Evolutionary conservation across 2,888 invertebrate genomes (phyloP).

Genomic region (Orchestes rusci): DNA sequence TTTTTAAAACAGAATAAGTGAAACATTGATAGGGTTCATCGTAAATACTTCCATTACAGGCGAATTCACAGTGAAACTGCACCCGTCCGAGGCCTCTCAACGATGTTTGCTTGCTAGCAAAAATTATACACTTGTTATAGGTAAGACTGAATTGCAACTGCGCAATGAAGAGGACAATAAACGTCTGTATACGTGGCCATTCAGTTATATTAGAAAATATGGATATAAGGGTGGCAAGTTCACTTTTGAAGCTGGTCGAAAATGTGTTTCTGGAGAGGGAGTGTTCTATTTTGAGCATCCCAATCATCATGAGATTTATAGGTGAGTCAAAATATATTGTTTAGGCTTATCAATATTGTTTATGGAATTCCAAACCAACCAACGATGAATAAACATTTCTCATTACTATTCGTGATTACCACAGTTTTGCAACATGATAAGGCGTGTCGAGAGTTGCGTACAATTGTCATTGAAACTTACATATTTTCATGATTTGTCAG

Average conservation of each 20-base stretch:
- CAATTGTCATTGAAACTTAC: no score
- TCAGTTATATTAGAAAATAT: conserved; percentile 74
- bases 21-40: no score
- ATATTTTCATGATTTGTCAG: no score
- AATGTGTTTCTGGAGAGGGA: conserved; percentile 81
- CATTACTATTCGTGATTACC: no score
- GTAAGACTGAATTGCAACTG: conserved; percentile 68
- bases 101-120: conserved; percentile 63
- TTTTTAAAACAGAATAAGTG: no score
- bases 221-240: conserved; percentile 80
- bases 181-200: conserved; percentile 73
- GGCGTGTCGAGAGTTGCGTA: no score
- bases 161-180: conserved; percentile 58
- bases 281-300: conserved; percentile 73
- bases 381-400: no score
- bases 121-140: conserved; percentile 66
- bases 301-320: conserved; percentile 72
- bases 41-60: conserved; percentile 8
- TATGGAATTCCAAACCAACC: no score
- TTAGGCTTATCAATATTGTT: no score
- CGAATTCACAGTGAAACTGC: conserved; percentile 54
- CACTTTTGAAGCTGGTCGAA: conserved; percentile 81
- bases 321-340: no score
- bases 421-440: no score
- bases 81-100: conserved; percentile 70